phyloP scores from a whole-genome alignment of 2,888 invertebrate species.

The Adelognathus sp. region DNA sequence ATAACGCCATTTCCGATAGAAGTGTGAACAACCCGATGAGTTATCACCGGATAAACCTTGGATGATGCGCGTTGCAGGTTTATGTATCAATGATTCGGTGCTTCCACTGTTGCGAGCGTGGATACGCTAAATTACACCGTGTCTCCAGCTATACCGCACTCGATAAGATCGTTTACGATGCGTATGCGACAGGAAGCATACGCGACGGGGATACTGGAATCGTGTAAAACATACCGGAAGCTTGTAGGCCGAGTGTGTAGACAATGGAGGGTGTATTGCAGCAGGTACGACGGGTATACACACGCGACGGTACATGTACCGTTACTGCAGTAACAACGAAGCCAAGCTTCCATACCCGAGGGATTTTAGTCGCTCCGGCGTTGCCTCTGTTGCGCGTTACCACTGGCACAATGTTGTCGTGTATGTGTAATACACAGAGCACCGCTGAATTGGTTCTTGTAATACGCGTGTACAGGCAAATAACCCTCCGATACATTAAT shows the following conservation, averaged over 20 bases:
- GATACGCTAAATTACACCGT: constrained; percentile 33
- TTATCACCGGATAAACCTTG: not conserved
- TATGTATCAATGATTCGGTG: no score
- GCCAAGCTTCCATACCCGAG: constrained; percentile 20
- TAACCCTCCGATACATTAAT: constrained; percentile 17
- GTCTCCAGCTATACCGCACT: constrained; percentile 12
- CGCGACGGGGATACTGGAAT: constrained; percentile 2
- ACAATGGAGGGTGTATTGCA: constrained; percentile 48
- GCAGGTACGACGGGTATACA: constrained; percentile 5
- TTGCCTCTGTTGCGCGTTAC: not conserved
- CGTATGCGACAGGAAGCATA: constrained; percentile 53
- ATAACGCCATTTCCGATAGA: constrained; percentile 36
- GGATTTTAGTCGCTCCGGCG: constrained; percentile 29
- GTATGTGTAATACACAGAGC: not conserved
- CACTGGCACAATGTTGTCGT: constrained; percentile 11
- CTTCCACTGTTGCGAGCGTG: no score
- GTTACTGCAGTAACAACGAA: not conserved
- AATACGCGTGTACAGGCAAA: constrained; percentile 39
- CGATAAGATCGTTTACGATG: constrained; percentile 54
- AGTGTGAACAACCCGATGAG: not conserved
- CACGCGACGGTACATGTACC: constrained; percentile 22
- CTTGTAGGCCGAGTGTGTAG: constrained; percentile 45
- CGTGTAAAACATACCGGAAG: constrained; percentile 55
- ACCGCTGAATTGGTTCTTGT: constrained; percentile 35
- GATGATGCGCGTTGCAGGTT: not conserved